These are phyloP conservation scores for Athalia cordata DNA, from an alignment of 2,888 invertebrate genomes.

Conservation along the genomic window DNA sequence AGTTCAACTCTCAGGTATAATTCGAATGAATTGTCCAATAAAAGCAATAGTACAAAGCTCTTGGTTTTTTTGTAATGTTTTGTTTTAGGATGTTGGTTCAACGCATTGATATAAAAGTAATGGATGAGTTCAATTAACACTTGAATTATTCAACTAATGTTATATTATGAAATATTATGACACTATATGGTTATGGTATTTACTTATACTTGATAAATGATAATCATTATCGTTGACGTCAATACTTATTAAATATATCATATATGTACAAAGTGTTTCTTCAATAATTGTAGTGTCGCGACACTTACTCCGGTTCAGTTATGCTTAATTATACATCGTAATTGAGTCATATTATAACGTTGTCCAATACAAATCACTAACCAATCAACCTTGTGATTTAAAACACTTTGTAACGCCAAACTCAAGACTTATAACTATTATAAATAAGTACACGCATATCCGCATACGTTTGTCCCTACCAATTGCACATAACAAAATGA, in stretches of 20 bases:
- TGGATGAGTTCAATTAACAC: slow-evolving; percentile 26
- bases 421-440: slow-evolving; percentile 55
- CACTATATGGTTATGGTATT: slow-evolving; percentile 54
- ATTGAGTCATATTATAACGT: slow-evolving; percentile 21
- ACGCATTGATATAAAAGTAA: slow-evolving; percentile 16
- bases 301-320: slow-evolving; percentile 6
- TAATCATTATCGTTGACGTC: slow-evolving; percentile 52
- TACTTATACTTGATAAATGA: slow-evolving; percentile 40
- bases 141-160: slow-evolving; percentile 32
- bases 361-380: slow-evolving; percentile 30
- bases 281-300: slow-evolving; percentile 13
- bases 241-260: slow-evolving; percentile 55
- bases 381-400: slow-evolving; percentile 41
- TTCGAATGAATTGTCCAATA: slow-evolving; percentile 26
- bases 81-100: slow-evolving; percentile 8
- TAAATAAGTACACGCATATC: slow-evolving; percentile 57
- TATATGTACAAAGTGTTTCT: slow-evolving; percentile 56
- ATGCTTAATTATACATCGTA: slow-evolving; percentile 5
- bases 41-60: slow-evolving; percentile 48
- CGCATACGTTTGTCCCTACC: slow-evolving; percentile 52
- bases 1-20: slow-evolving; percentile 24
- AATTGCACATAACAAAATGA: slow-evolving; percentile 53
- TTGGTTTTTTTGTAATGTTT: no score
- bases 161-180: slow-evolving; percentile 53
- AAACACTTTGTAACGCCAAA: slow-evolving; percentile 49